Evolutionary conservation across 92 coral and sea anemone genomes (phyloP), one percentile per base, ranked within the genome.

Genomic region (Muricea muricata): DNA sequence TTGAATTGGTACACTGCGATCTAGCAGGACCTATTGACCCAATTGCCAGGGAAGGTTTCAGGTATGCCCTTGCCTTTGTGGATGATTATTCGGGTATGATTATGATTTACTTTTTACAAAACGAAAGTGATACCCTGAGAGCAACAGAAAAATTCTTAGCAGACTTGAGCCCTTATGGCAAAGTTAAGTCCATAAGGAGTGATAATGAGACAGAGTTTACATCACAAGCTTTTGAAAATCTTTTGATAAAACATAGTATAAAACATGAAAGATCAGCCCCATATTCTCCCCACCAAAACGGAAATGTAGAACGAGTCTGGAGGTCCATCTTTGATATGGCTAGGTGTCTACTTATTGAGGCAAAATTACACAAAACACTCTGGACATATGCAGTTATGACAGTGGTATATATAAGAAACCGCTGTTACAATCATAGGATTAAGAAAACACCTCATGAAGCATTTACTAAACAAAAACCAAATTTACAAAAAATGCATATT

Each of bases 401-500:
- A 23, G 89, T 84, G 4, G 87, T 85, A 28, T 89, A 85, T 86
- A 89, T 79, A 50, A 73, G 80, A 73, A 89, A 85, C 73, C 28
- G 92, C 41, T 85, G 92, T 74, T 80, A 58, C 65, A 80, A 89
- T 75, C 76, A 85, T 56, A 88, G 89, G 65, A 73, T 80, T 26
- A 85, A 66, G 10, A 75, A 85, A 85, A 89, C 92, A 24, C 77
- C 77, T 6, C 40, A 33, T 70, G 77, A 70, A 37, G 50, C 24
- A 70, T 70, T 34, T 26, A 70, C 54, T 6, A 26, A 30, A 8
- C 77, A 70, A 12, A 70, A 70, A 70, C 77, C 77, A 0, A 70
- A 35, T 41, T 26, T 34, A 7, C 18, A 37, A 33, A 70, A 70
- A 7, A 37, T 70, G 77, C 77, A 68, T 34, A 15, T 58, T 58